Percentiles rank a stretch among this genome's conserved stretches.
phyloP scores from a whole-genome alignment of 2,888 invertebrate species.

The Noctua fimbriata region DNA sequence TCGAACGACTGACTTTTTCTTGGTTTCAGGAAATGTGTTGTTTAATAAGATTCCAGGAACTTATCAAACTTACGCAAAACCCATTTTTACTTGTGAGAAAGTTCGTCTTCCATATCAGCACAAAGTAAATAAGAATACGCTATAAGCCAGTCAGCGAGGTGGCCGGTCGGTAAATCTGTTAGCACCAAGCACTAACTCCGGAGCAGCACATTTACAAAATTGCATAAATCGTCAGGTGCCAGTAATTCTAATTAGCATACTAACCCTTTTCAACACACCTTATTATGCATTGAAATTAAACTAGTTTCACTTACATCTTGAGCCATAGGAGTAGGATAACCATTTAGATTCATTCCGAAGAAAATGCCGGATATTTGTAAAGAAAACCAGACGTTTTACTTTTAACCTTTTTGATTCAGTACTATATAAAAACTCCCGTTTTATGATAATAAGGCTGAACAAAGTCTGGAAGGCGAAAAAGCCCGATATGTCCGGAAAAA shows the following conservation, averaged over 20 bases:
- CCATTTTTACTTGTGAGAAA: neutral
- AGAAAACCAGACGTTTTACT: neutral
- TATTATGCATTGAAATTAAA: constrained; percentile 61
- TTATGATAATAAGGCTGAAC: neutral
- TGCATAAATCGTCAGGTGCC: constrained; percentile 46
- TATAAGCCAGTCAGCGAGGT: neutral
- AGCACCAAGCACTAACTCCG: neutral
- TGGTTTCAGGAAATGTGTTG: neutral
- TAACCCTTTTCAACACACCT: constrained; percentile 58
- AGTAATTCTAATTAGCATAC: constrained; percentile 51
- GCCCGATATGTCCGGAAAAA: neutral
- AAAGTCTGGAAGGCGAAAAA: neutral
- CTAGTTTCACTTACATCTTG: constrained; percentile 46
- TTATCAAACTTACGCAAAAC: neutral
- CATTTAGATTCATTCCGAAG: neutral
- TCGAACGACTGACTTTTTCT: neutral
- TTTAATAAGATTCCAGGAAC: neutral
- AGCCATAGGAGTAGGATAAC: constrained; percentile 1
- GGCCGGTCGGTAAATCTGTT: neutral
- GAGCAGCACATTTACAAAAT: constrained; percentile 27
- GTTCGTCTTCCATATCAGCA: neutral
- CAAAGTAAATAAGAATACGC: neutral
- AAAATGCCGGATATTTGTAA: neutral
- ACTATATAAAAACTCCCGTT: neutral
- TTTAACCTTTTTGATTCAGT: too few relatives aligned